Conservation (phyloP, 2,113 vertebrate species). For the Zosterops lateralis region DNA sequence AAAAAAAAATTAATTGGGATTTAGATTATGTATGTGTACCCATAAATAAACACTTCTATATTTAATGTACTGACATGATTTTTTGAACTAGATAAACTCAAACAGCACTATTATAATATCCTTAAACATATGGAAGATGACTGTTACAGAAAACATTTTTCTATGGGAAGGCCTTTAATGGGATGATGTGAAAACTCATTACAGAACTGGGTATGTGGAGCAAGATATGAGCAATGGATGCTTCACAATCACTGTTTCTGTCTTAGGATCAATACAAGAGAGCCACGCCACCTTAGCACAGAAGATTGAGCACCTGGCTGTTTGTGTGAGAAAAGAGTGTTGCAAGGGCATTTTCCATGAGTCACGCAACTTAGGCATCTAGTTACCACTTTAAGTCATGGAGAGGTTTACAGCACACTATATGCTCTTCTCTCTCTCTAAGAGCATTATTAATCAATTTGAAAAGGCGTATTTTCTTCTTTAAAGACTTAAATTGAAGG, state of each 20-base stretch:
- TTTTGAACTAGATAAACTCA: not conserved
- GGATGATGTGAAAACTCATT: not conserved
- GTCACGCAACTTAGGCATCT: not conserved
- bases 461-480: not conserved
- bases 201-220: not conserved
- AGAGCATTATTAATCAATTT: not conserved
- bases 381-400: not conserved
- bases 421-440: not conserved
- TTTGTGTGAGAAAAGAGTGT: not conserved
- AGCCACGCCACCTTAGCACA: accelerated
- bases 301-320: not conserved
- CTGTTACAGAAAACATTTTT: not conserved
- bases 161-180: not conserved
- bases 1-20: not conserved
- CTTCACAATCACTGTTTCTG: not conserved
- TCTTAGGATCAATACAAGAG: not conserved
- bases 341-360: not conserved
- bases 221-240: not conserved
- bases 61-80: not conserved
- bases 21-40: not conserved
- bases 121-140: not conserved
- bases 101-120: not conserved
- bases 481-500: not conserved
- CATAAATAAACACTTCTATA: not conserved
- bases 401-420: not conserved